Base-by-base conservation (phyloP, 2,797 vertebrate species). In the Austrolebias charrua region DNA sequence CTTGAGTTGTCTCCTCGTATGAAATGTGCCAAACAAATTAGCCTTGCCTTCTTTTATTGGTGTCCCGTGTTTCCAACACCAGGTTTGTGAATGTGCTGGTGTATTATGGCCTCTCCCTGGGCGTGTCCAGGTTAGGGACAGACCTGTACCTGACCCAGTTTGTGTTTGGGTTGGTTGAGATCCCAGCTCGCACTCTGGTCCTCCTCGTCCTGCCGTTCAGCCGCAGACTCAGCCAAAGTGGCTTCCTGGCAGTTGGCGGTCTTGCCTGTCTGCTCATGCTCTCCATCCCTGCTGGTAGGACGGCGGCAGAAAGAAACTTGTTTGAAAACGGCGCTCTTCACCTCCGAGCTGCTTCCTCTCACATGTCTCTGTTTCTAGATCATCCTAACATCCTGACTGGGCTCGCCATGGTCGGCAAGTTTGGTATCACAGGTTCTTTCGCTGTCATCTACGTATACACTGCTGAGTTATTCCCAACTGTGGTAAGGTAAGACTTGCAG, bases 371-470 rank as follows among this genome's bases (percentile, higher is more conserved):
- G 4, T 48, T 46, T 81, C 15, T n/a, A 93, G 91, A 88, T 71
- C 63, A 81, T 45, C 73, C 84, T 29, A 81, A 75, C 31, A 35
- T 90, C 33, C 59, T 81, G 56, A 77, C 82, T 24, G 84, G 63
- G 65, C 86, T 98, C 43, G 95, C 94, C 70, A 95, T 96, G 95
- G 69, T 92, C 2, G 96, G 96, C 9, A 98, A 98, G 75, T 98
- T 97, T 80, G 95, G 95, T 2, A 89, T 98, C 78, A 95, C 96
- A 1, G 93, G 94, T 0, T 95, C 95, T 0, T 97, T 98, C 84
- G 93, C 95, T 33, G 92, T 96, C 72, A 92, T 97, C 67, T 98
- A 96, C 8, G 93, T 98, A n/a, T 96, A 96, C 88, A 94, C 94
- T 0, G 95, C 94, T 35, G 96, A 98, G 87, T 91, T 98, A 40